Evolutionary conservation across 1,140 invertebrate species (phyloP).

Genomic region (Leptinotarsa texana): DNA sequence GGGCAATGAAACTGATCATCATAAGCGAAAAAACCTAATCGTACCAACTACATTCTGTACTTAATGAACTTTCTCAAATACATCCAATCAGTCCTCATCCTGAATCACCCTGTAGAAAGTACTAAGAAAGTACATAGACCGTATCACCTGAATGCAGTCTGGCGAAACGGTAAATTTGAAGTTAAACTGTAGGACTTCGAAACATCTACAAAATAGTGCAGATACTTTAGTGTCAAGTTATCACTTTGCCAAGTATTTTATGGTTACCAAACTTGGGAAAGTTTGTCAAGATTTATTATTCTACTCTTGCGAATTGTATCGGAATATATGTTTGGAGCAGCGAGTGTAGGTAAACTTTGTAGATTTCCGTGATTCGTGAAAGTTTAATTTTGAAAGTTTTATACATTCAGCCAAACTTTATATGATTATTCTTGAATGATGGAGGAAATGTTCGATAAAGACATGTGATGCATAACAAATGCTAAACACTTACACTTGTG

Average conservation of each 20-base stretch:
- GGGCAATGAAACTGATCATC: no score
- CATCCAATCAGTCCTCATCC: no score
- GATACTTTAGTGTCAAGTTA: not conserved
- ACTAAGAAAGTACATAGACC: not conserved
- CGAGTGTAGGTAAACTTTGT: not conserved
- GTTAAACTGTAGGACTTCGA: not conserved
- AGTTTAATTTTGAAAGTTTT: not conserved
- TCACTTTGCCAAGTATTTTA: slow-evolving; percentile 3
- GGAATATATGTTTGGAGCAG: not conserved
- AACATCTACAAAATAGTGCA: not conserved
- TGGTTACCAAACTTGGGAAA: not conserved
- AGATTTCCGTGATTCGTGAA: not conserved
- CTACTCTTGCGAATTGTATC: not conserved
- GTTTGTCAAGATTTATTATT: not conserved
- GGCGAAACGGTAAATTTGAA: not conserved
- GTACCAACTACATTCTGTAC: no score
- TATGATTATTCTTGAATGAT: no score
- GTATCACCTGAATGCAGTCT: not conserved
- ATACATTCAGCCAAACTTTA: not conserved
- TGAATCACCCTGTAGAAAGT: not conserved
- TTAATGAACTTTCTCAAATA: no score
- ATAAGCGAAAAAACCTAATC: no score
- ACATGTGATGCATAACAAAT: no score
- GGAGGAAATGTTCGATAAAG: no score
- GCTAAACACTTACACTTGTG: no score